These are phyloP conservation scores for Kradibia gibbosae DNA, from an alignment of 1,140 invertebrate genomes.

Conservation along the genomic window DNA sequence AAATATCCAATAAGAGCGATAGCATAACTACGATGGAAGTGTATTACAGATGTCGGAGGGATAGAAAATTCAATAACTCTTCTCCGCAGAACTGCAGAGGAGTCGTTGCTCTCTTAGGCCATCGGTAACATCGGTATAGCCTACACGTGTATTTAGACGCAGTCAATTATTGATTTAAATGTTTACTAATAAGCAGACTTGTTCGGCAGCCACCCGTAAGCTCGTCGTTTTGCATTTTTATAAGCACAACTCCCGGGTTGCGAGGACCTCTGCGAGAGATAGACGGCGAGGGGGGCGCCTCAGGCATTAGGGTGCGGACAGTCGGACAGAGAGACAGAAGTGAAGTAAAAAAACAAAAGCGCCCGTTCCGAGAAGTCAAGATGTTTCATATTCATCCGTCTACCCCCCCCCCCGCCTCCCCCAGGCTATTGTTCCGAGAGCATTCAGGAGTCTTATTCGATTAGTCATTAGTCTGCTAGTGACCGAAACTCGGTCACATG, in stretches of 20 bases:
- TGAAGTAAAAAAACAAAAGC: background rate
- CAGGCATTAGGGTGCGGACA: background rate
- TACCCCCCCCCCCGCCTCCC: too few species aligned
- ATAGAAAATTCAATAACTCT: too few species aligned
- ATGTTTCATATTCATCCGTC: slow-evolving; percentile 67
- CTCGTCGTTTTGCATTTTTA: slow-evolving; percentile 72
- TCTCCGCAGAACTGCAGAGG: too few species aligned
- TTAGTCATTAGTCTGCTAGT: slow-evolving; percentile 36
- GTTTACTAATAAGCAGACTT: slow-evolving; percentile 74
- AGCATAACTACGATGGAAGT: too few species aligned
- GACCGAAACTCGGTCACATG: slow-evolving; percentile 32
- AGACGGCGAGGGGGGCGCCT: background rate
- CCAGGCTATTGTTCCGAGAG: slow-evolving; percentile 45
- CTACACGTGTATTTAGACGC: background rate
- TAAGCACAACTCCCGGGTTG: slow-evolving; percentile 67
- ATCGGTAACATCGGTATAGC: background rate
- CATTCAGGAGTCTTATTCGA: slow-evolving; percentile 38
- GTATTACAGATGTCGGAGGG: too few species aligned
- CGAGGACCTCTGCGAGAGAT: background rate
- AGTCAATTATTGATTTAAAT: slow-evolving; percentile 72
- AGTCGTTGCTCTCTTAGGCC: background rate
- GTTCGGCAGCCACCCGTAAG: slow-evolving; percentile 73
- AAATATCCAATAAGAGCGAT: too few species aligned
- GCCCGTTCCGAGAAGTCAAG: slow-evolving; percentile 57
- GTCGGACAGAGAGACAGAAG: slow-evolving; percentile 6